A percentile compares a stretch with the other conserved stretches of the same genome.
phyloP scores from a whole-genome alignment of 2,888 invertebrate species.

The Heterodera filipjevi region DNA sequence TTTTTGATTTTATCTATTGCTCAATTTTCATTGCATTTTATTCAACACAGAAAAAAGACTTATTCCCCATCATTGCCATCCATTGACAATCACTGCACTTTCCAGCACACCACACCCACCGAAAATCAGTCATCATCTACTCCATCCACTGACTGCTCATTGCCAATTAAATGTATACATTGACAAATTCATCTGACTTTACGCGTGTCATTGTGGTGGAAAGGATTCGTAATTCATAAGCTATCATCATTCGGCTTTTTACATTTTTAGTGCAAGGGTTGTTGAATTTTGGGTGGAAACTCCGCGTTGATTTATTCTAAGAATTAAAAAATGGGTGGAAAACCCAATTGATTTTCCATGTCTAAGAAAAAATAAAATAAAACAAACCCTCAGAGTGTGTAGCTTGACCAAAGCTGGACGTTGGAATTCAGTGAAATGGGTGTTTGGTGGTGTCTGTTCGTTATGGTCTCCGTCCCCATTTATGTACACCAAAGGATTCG shows the following conservation, averaged over 20 bases:
- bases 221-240: background rate
- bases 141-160: background rate
- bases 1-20: background rate
- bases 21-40: background rate
- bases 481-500: background rate
- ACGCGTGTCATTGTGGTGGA: background rate
- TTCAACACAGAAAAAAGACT: background rate
- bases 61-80: background rate
- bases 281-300: too few relatives aligned
- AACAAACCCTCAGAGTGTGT: background rate
- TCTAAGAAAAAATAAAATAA: too few relatives aligned
- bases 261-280: too few relatives aligned
- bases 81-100: background rate
- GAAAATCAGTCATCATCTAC: background rate
- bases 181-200: background rate
- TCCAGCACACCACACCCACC: background rate
- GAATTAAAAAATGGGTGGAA: background rate
- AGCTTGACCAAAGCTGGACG: background rate
- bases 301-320: too few relatives aligned
- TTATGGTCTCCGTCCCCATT: conserved; percentile 4
- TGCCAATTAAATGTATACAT: conserved; percentile 9
- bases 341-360: too few relatives aligned
- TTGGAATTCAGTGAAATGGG: background rate
- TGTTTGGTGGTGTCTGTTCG: background rate
- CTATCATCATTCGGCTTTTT: too few relatives aligned